Evolutionary conservation across 2,888 invertebrate species (phyloP).

Genomic region (Gymnocheta viridis): DNA sequence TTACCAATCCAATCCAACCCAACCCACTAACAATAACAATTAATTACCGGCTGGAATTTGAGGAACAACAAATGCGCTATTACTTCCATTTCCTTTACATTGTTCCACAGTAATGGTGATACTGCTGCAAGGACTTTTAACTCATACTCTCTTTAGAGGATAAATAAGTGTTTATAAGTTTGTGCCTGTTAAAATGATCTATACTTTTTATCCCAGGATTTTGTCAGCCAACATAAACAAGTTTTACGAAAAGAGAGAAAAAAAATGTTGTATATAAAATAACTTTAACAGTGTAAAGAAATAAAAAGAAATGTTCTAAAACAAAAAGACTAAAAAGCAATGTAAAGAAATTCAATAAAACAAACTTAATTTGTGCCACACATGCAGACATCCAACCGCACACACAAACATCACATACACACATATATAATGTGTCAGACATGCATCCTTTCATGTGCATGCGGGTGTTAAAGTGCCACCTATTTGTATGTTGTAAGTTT

Average conservation of each 20-base stretch:
- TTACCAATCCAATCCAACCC: too few relatives aligned
- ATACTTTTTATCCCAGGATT: conserved; percentile 52
- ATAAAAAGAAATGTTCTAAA: conserved; percentile 13
- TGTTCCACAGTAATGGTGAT: not conserved
- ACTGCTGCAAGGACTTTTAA: conserved; percentile 28
- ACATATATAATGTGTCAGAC: conserved; percentile 44
- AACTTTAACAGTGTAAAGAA: conserved; percentile 7
- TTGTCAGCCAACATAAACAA: conserved; percentile 51
- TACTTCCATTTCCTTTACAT: conserved; percentile 52
- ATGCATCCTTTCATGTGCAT: conserved; percentile 67
- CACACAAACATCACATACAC: not conserved
- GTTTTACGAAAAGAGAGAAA: conserved; percentile 4
- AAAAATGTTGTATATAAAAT: not conserved
- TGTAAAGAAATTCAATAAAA: conserved; percentile 64
- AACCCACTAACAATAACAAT: conserved; percentile 50
- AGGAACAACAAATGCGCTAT: conserved; percentile 48
- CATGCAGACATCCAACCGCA: not conserved
- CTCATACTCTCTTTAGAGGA: not conserved
- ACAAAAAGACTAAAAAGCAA: conserved; percentile 23
- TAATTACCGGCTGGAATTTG: conserved; percentile 58
- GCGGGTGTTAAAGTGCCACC: conserved; percentile 53
- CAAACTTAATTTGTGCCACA: conserved; percentile 62
- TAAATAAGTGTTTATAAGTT: conserved; percentile 2
- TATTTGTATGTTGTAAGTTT: conserved; percentile 34
- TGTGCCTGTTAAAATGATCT: conserved; percentile 45